Base-by-base conservation (phyloP, 1,140 invertebrate species). In the Zaprionus capensis region DNA sequence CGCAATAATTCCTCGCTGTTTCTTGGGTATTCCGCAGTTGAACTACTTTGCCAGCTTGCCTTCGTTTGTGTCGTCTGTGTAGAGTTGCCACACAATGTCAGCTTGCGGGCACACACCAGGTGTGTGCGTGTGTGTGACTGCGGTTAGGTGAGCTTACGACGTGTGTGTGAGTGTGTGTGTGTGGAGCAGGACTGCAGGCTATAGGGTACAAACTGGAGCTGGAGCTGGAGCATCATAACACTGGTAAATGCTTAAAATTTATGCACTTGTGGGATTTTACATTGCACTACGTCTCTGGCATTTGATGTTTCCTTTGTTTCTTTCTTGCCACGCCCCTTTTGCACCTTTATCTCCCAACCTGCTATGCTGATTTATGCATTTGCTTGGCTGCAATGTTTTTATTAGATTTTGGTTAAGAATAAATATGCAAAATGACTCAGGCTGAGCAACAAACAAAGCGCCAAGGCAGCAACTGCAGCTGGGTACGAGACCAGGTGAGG, bases 181-280 rank as follows among this genome's bases (percentile, higher is more conserved):
- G 26, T 26, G 2, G 1, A 31, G 7, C 28, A 20, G 36, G 14
- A 15, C 5, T 44, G 46, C 64, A 62, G 7, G 20, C 7, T 57
- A 62, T 17, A 41, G 15, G 36, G 20, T 65, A 17, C 41, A 9
- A 46, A 46, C 41, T 46, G 3, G 1, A 41, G 38, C 41, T 46
- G 3, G 1, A 41, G 38, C 38, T 41, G 55, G 20, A 64, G 71
- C 66, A 74, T 83, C 71, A 81, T 83, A 87, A 72, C 81, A 71
- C 65, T 51, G 31, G 71, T 70, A 83, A 81, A 71, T 67, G 73
- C 74, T 71, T 44, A 64, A 71, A 87, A 87, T 87, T 88, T 87
- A 88, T 87, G 85, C 78, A 87, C 83, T 84, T 81, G 73, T 78
- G 83, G 74, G 74, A 87, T 71, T 86, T 76, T 64, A 72, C 76